phyloP scores from a whole-genome alignment of 1,140 invertebrate genomes.

The Stratiolaelaps scimitus region DNA sequence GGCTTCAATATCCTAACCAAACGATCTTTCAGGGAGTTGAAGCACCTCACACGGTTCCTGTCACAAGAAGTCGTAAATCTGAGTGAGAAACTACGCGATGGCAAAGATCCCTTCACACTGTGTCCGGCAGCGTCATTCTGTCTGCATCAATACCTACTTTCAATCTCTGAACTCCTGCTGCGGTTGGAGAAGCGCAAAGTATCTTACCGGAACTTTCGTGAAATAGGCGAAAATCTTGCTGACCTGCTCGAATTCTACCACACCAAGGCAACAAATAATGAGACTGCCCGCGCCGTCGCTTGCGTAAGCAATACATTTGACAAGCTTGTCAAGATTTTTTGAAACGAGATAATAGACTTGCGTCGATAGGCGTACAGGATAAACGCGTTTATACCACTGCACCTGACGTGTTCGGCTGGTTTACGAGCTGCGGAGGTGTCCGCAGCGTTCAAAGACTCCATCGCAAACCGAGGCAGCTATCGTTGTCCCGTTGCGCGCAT shows the following conservation, averaged over 20 bases:
- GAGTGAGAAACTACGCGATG: not conserved
- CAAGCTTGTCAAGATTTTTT: too few species aligned
- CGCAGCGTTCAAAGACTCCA: too few species aligned
- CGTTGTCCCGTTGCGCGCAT: too few species aligned
- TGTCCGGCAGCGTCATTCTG: conserved; percentile 4
- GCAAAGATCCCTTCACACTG: conserved; percentile 7
- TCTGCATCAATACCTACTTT: conserved; percentile 5
- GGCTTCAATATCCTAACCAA: not conserved
- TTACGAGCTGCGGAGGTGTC: too few species aligned
- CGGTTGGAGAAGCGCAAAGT: not conserved
- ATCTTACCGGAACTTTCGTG: conserved; percentile 6
- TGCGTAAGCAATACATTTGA: not conserved
- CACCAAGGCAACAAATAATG: not conserved
- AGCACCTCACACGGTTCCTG: not conserved
- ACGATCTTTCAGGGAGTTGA: not conserved
- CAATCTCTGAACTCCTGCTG: not conserved
- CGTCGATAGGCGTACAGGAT: not conserved
- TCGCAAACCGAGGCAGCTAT: too few species aligned
- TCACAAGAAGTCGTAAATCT: not conserved
- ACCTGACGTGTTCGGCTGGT: too few species aligned
- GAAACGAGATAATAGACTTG: not conserved
- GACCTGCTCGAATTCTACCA: not conserved
- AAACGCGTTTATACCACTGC: too few species aligned
- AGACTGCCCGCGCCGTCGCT: not conserved
- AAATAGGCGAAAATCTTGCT: not conserved